phyloP scores from a whole-genome alignment of 2,797 vertebrate genomes.

The Argya squamiceps region DNA sequence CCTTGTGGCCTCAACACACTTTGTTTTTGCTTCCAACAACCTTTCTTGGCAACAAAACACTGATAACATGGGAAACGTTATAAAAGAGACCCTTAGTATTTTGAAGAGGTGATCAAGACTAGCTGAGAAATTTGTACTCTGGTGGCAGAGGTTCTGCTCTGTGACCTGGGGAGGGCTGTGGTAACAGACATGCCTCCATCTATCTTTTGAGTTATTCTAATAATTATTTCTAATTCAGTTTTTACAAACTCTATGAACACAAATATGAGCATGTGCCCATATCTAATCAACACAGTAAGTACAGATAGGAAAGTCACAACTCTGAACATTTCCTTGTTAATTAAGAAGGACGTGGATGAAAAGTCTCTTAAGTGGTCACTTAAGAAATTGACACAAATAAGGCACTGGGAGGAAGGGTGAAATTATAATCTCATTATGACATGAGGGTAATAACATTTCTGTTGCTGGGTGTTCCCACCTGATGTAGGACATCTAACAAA shows the following conservation, averaged over 20 bases:
- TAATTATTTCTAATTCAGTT: background rate
- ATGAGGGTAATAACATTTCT: background rate
- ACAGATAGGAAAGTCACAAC: background rate
- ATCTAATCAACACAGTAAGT: background rate
- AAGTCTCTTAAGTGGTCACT: background rate
- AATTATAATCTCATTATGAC: background rate
- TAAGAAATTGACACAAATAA: conserved; percentile 2
- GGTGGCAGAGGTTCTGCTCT: background rate
- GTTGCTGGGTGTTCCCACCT: background rate
- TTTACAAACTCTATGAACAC: background rate
- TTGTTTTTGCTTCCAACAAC: background rate
- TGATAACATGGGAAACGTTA: background rate
- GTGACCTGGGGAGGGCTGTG: background rate
- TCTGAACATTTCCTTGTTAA: background rate
- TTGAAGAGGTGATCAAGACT: background rate
- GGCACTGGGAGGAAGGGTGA: background rate
- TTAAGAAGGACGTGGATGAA: background rate
- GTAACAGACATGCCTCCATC: background rate
- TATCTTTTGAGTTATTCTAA: background rate
- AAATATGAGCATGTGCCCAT: background rate
- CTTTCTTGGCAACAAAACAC: background rate
- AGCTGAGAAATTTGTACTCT: background rate
- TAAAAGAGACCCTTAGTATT: background rate
- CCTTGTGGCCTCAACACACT: background rate
- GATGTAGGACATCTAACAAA: background rate